phyloP scores from a whole-genome alignment of 2,797 vertebrate species.

The Rhabdophis nuchalis region DNA sequence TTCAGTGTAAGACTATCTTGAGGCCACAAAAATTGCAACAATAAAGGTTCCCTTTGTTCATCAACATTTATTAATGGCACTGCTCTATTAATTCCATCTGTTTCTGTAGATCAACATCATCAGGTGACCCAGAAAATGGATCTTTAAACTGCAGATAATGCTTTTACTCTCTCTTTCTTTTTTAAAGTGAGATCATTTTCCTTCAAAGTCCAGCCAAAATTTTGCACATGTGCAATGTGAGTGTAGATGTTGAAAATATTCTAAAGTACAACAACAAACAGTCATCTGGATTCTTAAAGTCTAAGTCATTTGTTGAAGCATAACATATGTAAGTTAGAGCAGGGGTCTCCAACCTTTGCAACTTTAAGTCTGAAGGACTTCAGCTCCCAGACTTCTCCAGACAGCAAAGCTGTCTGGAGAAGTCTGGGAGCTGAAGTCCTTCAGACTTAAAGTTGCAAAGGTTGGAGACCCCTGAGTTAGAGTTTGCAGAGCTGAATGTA shows the following conservation, averaged over 20 bases:
- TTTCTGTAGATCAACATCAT: slow-evolving; percentile 18
- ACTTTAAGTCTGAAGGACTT: no score
- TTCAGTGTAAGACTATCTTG: slow-evolving; percentile 13
- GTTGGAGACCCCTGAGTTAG: no score
- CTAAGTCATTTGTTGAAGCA: not conserved
- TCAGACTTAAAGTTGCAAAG: no score
- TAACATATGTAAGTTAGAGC: not conserved
- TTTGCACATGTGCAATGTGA: not conserved
- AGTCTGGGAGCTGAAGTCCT: no score
- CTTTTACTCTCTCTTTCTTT: not conserved
- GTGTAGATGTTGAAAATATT: not conserved
- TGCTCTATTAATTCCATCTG: slow-evolving; percentile 26
- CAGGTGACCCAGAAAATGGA: slow-evolving; percentile 20
- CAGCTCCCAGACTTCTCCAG: no score
- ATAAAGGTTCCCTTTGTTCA: slow-evolving; percentile 20
- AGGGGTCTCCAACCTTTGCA: no score
- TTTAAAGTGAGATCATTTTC: slow-evolving; percentile 14
- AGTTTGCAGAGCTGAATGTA: not conserved
- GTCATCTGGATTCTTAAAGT: not conserved
- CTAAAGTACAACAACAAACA: not conserved
- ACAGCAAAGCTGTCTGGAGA: no score
- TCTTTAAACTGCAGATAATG: slow-evolving; percentile 17
- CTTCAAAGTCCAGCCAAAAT: not conserved
- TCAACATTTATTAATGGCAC: slow-evolving; percentile 17
- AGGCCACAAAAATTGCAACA: not conserved